These are phyloP conservation scores for Monopterus albus DNA, from an alignment of 2,113 vertebrate genomes.

Conservation along the genomic window DNA sequence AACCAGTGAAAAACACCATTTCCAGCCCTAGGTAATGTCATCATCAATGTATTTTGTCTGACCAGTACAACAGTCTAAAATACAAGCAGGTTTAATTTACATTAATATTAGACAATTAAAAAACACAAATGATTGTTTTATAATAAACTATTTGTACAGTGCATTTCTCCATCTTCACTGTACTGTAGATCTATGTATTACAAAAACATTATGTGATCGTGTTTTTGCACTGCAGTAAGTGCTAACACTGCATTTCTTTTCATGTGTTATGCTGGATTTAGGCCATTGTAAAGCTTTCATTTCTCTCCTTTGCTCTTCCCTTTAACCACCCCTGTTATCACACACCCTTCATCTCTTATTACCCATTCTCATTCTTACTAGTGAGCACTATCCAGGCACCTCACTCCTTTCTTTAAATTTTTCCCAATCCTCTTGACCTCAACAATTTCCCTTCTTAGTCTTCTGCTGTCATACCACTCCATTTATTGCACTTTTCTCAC, in stretches of 20 bases:
- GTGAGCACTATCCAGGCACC: neutral
- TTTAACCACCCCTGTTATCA: constrained; percentile 28
- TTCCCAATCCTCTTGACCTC: constrained; percentile 40
- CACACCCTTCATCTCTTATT: constrained; percentile 8
- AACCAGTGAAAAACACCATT: too few species aligned
- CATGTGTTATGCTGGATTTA: neutral
- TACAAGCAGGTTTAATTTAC: neutral
- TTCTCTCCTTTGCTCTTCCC: neutral
- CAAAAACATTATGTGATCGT: neutral
- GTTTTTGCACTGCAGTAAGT: constrained; percentile 9
- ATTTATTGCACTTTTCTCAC: constrained; percentile 28
- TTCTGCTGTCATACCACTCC: constrained; percentile 15
- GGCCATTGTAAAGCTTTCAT: neutral
- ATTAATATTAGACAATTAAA: neutral
- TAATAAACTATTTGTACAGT: neutral
- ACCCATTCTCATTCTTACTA: neutral
- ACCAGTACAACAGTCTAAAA: neutral
- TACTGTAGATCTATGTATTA: neutral
- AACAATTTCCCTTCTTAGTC: constrained; percentile 7
- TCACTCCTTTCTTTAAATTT: constrained; percentile 36
- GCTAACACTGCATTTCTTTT: constrained; percentile 20
- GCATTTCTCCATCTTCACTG: too few species aligned
- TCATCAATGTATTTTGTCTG: too few species aligned
- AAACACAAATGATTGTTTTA: too few species aligned
- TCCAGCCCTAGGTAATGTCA: too few species aligned